Evolutionary conservation across 2,797 vertebrate genomes (phyloP).

Genomic region (Glossophaga mutica): DNA sequence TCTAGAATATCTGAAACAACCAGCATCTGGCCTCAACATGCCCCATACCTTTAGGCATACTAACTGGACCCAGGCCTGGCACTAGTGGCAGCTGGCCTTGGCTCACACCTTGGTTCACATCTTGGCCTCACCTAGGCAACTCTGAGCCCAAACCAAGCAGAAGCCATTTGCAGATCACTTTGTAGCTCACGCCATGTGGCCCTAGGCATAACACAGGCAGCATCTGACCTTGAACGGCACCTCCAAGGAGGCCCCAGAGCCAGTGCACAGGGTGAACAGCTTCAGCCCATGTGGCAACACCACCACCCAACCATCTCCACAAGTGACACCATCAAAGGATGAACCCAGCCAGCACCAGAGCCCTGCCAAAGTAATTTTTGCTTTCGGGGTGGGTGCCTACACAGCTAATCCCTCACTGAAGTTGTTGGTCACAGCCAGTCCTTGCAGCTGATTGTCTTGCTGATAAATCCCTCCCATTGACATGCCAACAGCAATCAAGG

Average conservation of each 20-base stretch:
- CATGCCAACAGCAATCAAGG: background rate
- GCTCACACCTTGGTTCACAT: background rate
- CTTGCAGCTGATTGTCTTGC: background rate
- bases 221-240: background rate
- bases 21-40: background rate
- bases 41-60: too few relatives aligned
- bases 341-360: background rate
- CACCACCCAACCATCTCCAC: background rate
- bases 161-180: background rate
- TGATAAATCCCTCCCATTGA: background rate
- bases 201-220: background rate
- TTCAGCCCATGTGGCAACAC: background rate
- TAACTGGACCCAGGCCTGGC: background rate
- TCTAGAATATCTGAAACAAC: background rate
- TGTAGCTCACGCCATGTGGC: background rate
- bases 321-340: background rate
- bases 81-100: background rate
- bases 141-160: background rate
- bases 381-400: background rate
- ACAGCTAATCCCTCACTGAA: background rate
- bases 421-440: background rate
- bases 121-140: background rate
- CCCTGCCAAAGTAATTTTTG: background rate
- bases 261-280: background rate
- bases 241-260: background rate